Evolutionary conservation across 2,888 invertebrate species (phyloP), one percentile per base, ranked within the genome.

Genomic region (Cosmia trapezina): DNA sequence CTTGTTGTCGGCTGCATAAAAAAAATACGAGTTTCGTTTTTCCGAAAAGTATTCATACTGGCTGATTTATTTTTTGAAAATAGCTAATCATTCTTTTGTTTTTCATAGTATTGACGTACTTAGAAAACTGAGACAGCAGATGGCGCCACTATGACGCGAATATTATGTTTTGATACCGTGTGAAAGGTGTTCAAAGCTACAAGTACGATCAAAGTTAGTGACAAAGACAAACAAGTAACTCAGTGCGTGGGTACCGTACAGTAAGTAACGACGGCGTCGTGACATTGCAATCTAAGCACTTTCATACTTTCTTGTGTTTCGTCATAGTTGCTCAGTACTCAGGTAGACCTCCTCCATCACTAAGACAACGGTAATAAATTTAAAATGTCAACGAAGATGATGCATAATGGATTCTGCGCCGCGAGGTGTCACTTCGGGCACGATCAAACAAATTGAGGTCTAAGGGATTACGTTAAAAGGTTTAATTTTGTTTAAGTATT

Each of bases 351-450:
- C 89, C 91, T 93, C 91, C 89, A 92, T 94, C 94, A 94, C 89
- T 86, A 87, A 89, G 91, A 91, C 93, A 91, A 90, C 88, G 89
- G 91, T 91, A 93, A 94, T 95, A 94, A 93, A 95, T 94, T 94
- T 90, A 91, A 92, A 94, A 94, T 93, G 93, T 93, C 94, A 93
- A 91, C 90, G 89, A 91, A 92, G 91, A 94, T 94, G 93, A 94
- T 93, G 91, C 91, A 92, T 94, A 93, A 94, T 94, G 90, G 90
- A 92, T 92, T 90, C 87, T 86, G 88, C 85, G 93, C 94, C 89
- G 87, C 86, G 83, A 93, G 92, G 91, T 92, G 91, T 89, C 89
- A 89, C 87, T 87, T 89, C 64, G 28, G 74, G 47, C 65, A 70
- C 71, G 67, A 83, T 76, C 83, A 81, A 78, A 81, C 71, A 85